phyloP scores from a whole-genome alignment of 2,113 vertebrate species.

The Thalassarche chlororhynchos region DNA sequence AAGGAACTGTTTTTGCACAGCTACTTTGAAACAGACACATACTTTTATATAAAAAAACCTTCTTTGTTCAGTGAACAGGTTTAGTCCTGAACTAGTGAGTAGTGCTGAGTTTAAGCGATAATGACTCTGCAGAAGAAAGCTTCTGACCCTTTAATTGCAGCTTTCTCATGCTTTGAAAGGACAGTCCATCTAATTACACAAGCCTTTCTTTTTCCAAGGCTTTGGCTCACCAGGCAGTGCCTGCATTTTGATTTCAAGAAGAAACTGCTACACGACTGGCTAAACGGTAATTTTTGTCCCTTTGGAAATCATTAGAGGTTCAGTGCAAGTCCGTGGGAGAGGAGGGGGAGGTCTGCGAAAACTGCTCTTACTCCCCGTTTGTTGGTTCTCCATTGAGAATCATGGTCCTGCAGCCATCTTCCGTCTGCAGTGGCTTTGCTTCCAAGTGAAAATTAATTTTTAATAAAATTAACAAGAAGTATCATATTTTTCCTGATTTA shows the following conservation, averaged over 20 bases:
- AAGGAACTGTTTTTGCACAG: background rate
- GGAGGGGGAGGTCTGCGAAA: background rate
- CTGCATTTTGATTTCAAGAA: background rate
- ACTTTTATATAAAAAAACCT: background rate
- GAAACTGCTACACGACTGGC: background rate
- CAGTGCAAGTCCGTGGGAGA: background rate
- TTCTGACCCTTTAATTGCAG: background rate
- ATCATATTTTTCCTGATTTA: background rate
- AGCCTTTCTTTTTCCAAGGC: background rate
- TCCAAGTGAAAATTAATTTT: background rate
- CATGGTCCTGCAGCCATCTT: background rate
- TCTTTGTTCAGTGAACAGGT: background rate
- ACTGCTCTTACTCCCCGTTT: background rate
- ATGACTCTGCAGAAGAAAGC: background rate
- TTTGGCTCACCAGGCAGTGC: background rate
- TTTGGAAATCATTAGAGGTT: background rate
- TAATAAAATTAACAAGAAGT: background rate
- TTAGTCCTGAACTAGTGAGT: background rate
- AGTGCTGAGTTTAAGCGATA: background rate
- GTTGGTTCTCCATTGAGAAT: background rate
- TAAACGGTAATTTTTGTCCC: background rate
- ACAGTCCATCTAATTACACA: background rate
- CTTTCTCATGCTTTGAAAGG: background rate
- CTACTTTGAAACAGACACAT: background rate
- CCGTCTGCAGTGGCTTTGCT: background rate